phyloP scores from a whole-genome alignment of 2,113 vertebrate genomes.

The Ctenomys sociabilis region DNA sequence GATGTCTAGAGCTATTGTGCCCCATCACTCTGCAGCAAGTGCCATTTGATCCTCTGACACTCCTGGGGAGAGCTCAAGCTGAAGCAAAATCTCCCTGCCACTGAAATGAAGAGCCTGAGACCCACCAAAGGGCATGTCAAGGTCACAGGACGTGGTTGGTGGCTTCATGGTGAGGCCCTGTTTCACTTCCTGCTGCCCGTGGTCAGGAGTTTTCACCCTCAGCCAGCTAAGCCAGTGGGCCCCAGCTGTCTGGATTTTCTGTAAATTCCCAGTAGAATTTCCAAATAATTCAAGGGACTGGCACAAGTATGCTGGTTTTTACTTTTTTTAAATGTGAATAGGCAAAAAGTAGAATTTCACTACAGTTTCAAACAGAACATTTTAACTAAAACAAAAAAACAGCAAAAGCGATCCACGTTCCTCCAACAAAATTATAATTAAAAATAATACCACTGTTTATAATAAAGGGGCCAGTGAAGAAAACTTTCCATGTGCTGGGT shows the following conservation, averaged over 20 bases:
- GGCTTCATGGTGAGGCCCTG: not conserved
- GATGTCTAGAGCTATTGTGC: conserved; percentile 37
- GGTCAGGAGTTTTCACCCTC: not conserved
- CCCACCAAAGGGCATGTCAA: not conserved
- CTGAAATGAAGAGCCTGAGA: not conserved
- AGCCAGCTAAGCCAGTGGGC: not conserved
- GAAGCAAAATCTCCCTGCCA: not conserved
- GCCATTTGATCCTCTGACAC: conserved; percentile 33
- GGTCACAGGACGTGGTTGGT: not conserved
- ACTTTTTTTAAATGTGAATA: not conserved
- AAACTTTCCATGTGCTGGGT: not conserved
- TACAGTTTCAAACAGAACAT: not conserved
- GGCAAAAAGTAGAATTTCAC: not conserved
- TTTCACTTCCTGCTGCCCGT: not conserved
- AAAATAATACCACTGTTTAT: not conserved
- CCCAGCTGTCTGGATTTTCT: not conserved
- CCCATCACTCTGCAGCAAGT: conserved; percentile 20
- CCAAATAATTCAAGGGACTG: not conserved
- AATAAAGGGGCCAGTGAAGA: not conserved
- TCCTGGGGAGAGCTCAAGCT: conserved; percentile 37
- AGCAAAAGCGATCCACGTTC: not conserved
- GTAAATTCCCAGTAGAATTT: conserved; percentile 32
- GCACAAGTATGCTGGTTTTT: not conserved
- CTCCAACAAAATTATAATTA: not conserved
- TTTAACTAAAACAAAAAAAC: not conserved